Conservation (phyloP, 2,113 vertebrate species). For the Scalopus aquaticus region DNA sequence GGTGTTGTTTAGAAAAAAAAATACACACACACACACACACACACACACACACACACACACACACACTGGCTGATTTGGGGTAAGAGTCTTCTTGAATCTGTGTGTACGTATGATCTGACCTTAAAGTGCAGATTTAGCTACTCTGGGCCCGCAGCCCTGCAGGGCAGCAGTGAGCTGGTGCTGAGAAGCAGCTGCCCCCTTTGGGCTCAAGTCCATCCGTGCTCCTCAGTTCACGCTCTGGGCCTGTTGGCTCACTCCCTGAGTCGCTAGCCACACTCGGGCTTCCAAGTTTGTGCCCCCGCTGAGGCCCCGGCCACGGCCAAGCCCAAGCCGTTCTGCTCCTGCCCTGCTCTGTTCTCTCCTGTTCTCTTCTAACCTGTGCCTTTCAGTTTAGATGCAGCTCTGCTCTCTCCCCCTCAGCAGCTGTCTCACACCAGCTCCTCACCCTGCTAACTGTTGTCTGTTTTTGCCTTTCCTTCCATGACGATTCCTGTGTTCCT, state of each 20-base stretch:
- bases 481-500: slow-evolving; percentile 93
- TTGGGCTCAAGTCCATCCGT: background rate
- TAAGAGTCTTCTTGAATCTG: background rate
- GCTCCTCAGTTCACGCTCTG: background rate
- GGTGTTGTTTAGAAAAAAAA: background rate
- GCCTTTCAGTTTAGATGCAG: slow-evolving; percentile 80
- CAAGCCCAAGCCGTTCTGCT: background rate
- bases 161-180: background rate
- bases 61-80: too few relatives aligned
- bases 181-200: background rate
- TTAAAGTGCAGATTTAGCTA: background rate
- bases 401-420: slow-evolving; percentile 76
- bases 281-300: slow-evolving; percentile 8
- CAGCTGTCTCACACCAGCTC: slow-evolving; percentile 79
- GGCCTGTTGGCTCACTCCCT: background rate
- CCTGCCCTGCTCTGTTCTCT: slow-evolving; percentile 39
- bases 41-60: too few relatives aligned
- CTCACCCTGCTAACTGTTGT: slow-evolving; percentile 94
- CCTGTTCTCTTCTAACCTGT: slow-evolving; percentile 70
- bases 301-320: background rate
- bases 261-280: background rate
- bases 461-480: slow-evolving; percentile 91
- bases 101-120: background rate
- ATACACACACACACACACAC: too few relatives aligned
- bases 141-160: background rate